These are phyloP conservation scores for Piaya cayana DNA, from an alignment of 2,113 vertebrate species.

Conservation along the genomic window DNA sequence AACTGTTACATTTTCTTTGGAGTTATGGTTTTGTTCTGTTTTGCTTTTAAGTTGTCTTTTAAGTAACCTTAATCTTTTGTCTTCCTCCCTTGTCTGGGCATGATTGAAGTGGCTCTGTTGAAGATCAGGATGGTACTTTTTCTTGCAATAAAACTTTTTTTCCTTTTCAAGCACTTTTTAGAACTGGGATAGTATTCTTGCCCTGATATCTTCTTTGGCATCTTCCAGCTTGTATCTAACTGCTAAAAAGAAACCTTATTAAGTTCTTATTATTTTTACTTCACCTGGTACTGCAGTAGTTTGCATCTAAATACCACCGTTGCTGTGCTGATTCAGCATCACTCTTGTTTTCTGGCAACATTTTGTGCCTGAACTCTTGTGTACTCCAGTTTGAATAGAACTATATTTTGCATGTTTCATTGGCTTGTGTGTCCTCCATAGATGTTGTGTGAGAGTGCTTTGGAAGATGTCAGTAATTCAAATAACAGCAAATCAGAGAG, in stretches of 20 bases:
- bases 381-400: not conserved
- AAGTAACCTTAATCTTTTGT: not conserved
- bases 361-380: not conserved
- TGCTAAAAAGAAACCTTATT: slow-evolving; percentile 7
- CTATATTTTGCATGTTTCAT: not conserved
- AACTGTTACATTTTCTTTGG: not conserved
- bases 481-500: not conserved
- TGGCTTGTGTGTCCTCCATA: not conserved
- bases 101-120: not conserved
- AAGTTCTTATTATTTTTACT: not conserved
- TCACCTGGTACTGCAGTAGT: not conserved
- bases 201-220: not conserved
- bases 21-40: not conserved
- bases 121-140: not conserved
- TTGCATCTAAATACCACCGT: not conserved
- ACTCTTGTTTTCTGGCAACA: not conserved
- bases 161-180: not conserved
- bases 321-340: not conserved
- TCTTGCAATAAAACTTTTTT: not conserved
- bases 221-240: not conserved
- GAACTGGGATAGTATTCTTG: not conserved
- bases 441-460: not conserved
- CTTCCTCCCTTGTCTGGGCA: not conserved
- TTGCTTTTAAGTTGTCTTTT: not conserved
- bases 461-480: not conserved